Conservation (phyloP, 2,888 invertebrate genomes). For the Dasysyrphus tricinctus region DNA sequence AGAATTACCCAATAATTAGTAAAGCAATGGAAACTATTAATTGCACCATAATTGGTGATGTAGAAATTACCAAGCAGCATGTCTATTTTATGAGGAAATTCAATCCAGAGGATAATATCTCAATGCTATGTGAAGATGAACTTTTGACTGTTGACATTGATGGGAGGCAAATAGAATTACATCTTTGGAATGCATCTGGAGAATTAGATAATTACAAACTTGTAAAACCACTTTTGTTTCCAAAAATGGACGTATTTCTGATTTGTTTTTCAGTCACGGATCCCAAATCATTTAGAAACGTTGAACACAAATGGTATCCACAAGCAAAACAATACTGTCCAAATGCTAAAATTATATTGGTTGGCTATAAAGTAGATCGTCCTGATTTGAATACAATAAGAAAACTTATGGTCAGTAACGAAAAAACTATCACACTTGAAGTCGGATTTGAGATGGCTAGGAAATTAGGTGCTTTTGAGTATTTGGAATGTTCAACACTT, state of each 20-base stretch:
- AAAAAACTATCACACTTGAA: neutral
- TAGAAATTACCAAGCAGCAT: neutral
- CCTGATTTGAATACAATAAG: neutral
- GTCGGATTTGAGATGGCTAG: neutral
- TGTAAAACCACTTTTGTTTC: neutral
- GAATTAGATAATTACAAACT: neutral
- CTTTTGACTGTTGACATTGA: neutral
- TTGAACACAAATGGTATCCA: neutral
- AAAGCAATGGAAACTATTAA: neutral
- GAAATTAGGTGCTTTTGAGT: neutral
- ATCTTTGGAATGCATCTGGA: neutral
- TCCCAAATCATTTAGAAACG: neutral
- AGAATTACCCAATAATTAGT: neutral
- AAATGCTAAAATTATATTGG: neutral
- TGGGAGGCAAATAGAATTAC: neutral
- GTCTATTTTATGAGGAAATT: neutral
- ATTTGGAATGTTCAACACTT: neutral
- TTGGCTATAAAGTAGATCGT: neutral
- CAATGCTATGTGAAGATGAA: neutral
- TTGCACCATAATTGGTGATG: neutral
- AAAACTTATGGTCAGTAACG: neutral
- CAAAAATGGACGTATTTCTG: neutral
- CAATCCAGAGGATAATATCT: neutral
- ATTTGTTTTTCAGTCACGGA: neutral
- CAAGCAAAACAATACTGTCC: neutral